phyloP scores from a whole-genome alignment of 2,888 invertebrate genomes.

The Aleiodes testaceus region DNA sequence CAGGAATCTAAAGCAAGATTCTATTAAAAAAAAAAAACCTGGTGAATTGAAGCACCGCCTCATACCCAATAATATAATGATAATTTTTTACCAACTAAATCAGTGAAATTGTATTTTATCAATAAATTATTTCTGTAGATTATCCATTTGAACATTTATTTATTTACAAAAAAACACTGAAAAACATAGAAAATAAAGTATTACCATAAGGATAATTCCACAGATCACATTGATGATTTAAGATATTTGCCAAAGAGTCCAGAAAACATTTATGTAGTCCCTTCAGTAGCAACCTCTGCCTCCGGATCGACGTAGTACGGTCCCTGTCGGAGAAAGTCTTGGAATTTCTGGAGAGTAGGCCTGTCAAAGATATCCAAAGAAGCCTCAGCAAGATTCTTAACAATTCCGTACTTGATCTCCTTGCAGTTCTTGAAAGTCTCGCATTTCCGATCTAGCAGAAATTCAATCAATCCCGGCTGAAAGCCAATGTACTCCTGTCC shows the following conservation, averaged over 20 bases:
- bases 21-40: not conserved
- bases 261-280: constrained; percentile 57
- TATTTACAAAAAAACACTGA: constrained; percentile 23
- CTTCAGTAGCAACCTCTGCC: constrained; percentile 85
- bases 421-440: constrained; percentile 83
- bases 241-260: too few species aligned
- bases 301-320: constrained; percentile 83
- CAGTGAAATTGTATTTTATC: too few species aligned
- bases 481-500: constrained; percentile 83
- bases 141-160: not conserved
- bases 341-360: constrained; percentile 77
- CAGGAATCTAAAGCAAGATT: too few species aligned
- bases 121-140: not conserved
- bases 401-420: constrained; percentile 83
- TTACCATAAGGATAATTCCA: not conserved
- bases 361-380: constrained; percentile 77
- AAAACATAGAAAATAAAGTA: constrained; percentile 6
- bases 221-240: too few species aligned
- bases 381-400: constrained; percentile 77
- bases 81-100: too few species aligned
- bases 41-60: too few species aligned
- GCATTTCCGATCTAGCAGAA: constrained; percentile 82
- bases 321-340: constrained; percentile 84
- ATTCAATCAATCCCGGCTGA: constrained; percentile 85
- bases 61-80: too few species aligned